Base-by-base conservation (phyloP, 2,888 invertebrate genomes). In the Mimas tiliae region DNA sequence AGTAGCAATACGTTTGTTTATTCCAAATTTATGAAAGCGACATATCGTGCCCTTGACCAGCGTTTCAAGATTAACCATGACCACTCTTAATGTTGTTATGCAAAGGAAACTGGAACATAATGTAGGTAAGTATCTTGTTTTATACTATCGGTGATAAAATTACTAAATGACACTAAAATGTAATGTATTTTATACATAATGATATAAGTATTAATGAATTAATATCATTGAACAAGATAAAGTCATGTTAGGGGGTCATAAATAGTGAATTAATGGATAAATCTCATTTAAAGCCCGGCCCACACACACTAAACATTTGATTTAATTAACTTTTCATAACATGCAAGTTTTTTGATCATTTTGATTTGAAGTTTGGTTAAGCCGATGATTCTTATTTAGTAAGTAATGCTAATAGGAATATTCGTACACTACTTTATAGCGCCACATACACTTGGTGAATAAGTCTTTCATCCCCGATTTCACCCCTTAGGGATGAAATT, bases 191-290 rank as follows among this genome's bases (percentile, higher is more conserved):
- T 9, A 50, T 50, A 19, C 19, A 19, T 50, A 50, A 19, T 42
- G 3, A 42, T 14, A 45, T n/a, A n/a, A n/a, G n/a, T 50, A 58
- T 58, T 58, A 55, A 38, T 19, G 19, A 6, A 21, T 14, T 38
- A 16, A 6, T 42, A 19, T 58, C 38, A 58, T 58, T 42, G 58
- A 58, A 16, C 38, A 38, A 12, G 58, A 58, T 58, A 58, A 42
- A 58, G 19, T 58, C 58, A 19, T 58, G 58, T 58, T 58, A 58
- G 42, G 19, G 42, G 42, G 6, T 58, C 58, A 21, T 58, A 58
- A 58, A 58, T 38, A 42, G 42, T 19, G 16, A 19, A 58, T 42
- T 42, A 58, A 38, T 58, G 38, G 38, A 42, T 38, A 58, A 58
- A 58, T 42, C 58, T 58, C 12, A 19, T 19, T 42, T 42, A 42